Conservation (phyloP, 2,888 invertebrate genomes). For the Anaspis maculata region DNA sequence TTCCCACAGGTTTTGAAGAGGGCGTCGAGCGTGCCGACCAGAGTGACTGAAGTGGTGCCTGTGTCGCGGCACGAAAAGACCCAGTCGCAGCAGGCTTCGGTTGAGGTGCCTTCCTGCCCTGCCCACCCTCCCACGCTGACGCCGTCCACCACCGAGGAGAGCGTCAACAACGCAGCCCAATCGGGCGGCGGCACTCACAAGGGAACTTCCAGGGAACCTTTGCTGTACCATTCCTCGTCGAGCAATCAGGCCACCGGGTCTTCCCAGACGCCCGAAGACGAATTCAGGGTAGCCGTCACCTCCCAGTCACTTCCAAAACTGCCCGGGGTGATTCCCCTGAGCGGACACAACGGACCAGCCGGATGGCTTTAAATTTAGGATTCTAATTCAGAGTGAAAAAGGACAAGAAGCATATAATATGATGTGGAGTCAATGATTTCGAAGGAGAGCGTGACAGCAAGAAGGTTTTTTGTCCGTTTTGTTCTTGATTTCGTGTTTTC, state of each 20-base stretch:
- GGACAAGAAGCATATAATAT: too few species aligned
- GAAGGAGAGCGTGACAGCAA: too few species aligned
- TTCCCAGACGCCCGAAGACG: slow-evolving; percentile 41
- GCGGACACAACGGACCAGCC: slow-evolving; percentile 62
- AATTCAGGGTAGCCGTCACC: slow-evolving; percentile 34
- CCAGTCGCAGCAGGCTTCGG: slow-evolving; percentile 54
- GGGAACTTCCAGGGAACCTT: slow-evolving; percentile 55
- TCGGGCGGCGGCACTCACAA: slow-evolving; percentile 26
- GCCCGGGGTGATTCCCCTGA: slow-evolving; percentile 65
- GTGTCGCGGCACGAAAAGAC: slow-evolving; percentile 50
- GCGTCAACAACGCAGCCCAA: slow-evolving; percentile 36
- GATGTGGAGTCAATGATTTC: too few species aligned
- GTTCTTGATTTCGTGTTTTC: too few species aligned
- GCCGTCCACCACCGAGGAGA: slow-evolving; percentile 51
- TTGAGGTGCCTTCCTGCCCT: slow-evolving; percentile 36
- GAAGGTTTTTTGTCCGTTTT: too few species aligned
- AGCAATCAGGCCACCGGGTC: slow-evolving; percentile 41
- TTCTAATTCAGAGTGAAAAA: too few species aligned
- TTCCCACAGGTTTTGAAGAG: slow-evolving; percentile 51
- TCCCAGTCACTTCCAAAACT: slow-evolving; percentile 52
- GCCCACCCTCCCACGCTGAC: slow-evolving; percentile 38
- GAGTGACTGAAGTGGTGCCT: slow-evolving; percentile 44
- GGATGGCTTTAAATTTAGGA: slow-evolving; percentile 57
- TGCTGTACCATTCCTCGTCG: slow-evolving; percentile 49
- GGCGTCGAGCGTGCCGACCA: slow-evolving; percentile 63